Conservation (phyloP, 1,140 invertebrate species). For the Neodiprion pinetum region DNA sequence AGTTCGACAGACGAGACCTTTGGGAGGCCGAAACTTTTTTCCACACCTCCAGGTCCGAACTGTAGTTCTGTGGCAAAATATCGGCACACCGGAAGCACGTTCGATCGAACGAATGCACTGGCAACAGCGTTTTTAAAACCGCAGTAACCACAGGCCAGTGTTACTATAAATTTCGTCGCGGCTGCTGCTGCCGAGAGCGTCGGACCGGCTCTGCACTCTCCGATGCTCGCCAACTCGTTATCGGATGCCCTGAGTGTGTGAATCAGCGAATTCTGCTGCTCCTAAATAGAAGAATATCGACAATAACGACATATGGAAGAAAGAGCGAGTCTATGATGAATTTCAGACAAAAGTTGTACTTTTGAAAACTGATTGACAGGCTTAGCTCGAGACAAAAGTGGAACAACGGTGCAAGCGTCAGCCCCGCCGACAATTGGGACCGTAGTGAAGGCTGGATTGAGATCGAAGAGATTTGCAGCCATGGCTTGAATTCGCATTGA, state of each 20-base stretch:
- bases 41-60: constrained; percentile 43
- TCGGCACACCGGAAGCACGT: constrained; percentile 45
- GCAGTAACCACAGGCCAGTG: constrained; percentile 37
- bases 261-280: constrained; percentile 36
- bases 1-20: constrained; percentile 42
- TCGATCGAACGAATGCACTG: constrained; percentile 46
- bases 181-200: constrained; percentile 40
- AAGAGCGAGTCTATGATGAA: not conserved
- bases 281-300: constrained; percentile 27
- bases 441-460: constrained; percentile 44
- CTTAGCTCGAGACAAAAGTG: constrained; percentile 43
- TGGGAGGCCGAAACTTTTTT: constrained; percentile 42
- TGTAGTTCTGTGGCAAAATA: constrained; percentile 45
- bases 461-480: constrained; percentile 40
- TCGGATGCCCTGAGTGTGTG: constrained; percentile 37
- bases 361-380: constrained; percentile 38
- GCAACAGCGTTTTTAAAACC: constrained; percentile 33
- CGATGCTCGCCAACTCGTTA: constrained; percentile 24
- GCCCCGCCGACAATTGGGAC: constrained; percentile 49
- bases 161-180: constrained; percentile 45
- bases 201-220: constrained; percentile 22
- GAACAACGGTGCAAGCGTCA: constrained; percentile 47
- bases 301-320: not conserved
- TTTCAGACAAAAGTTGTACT: constrained; percentile 33
- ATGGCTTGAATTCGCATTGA: constrained; percentile 44